Base-by-base conservation (phyloP, 2,888 invertebrate species). In the Apotomis turbidana region DNA sequence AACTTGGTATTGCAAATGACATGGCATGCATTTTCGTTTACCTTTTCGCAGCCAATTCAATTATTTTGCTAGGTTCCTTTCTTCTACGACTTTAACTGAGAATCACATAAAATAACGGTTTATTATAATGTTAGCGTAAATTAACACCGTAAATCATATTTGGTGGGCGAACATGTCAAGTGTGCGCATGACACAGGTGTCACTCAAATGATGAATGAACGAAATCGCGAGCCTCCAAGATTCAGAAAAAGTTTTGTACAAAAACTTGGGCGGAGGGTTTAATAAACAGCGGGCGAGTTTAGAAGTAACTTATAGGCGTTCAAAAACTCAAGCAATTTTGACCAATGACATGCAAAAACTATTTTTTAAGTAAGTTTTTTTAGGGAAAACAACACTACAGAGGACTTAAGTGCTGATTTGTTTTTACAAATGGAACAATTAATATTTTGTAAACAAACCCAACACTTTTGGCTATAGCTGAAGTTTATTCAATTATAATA, bases 191-290 rank as follows among this genome's bases (percentile, higher is more conserved):
- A 68, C 55, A 41, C 60, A 41, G 52, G 61, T 57, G 63, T 68
- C 63, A 68, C 27, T 49, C 36, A 10, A 72, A 59, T 72, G 68
- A 72, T 72, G 44, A 68, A 72, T 71, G 68, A 57, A 58, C n/a
- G 63, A 54, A 68, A 51, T 58, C 58, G 63, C 57, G 72, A 27
- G 51, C 60, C 55, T 38, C 41, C 3, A 38, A 57, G 52, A 68
- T 52, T 72, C 15, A 2, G 52, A 38, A 67, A 72, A 72, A 68
- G 59, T 55, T 44, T 54, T 12, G 13, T 10, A 15, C 27, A 60
- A 64, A 58, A 70, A 57, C 27, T 66, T 55, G 44, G 66, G 1
- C 12, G 5, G 10, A 46, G 55, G 57, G 66, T 66, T 66, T 46
- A 38, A 44, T 44, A 52, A 41, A 15, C 36, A 41, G 5, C 54